Base-by-base conservation (phyloP, 1,140 invertebrate species). In the Cyphomyrmex costatus region DNA sequence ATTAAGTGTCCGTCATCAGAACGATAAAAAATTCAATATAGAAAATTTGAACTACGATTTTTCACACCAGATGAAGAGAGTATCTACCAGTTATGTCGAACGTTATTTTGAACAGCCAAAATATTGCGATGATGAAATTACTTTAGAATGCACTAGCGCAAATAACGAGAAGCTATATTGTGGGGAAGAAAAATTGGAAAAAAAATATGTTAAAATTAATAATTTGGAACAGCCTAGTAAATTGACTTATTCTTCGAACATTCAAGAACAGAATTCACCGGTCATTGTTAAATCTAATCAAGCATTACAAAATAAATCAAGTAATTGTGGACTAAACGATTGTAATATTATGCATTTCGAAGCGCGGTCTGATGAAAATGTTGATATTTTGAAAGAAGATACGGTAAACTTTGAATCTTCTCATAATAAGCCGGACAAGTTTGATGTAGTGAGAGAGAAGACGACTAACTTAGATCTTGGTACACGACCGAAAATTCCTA, bases 31-130 rank as follows among this genome's bases (percentile, higher is more conserved):
- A 10, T 92, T 92, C 21, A 88, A 85, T 10, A 79, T 90, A 12
- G 89, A 92, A 12, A 91, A 91, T 53, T 70, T 90, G 0, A 93
- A 91, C 16, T 88, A 91, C 0, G 92, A 92, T 60, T 91, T 91
- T 46, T 53, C 90, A 3, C 77, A 89, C 0, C 90, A 94, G 0
- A 76, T 92, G 0, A 95, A 95, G 27, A 90, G 94, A 53, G 92
- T 95, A 0, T 95, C 94, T 0, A 93, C 95, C 0, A 95, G 94
- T 70, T 95, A 95, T 49, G 93, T 95, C 0, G 94, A 95, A 74
- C 92, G 94, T 27, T 95, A 95, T 46, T 95, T 95, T 46, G 94
- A 95, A 6, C 93, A 95, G 24, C 90, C 94, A 0, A 94, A 94
- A 36, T 95, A 95, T 53, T 87, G 91, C 1, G 94, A 95, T 0